These are phyloP conservation scores for Mycetomoellerius zeteki DNA, from an alignment of 1,140 invertebrate genomes.

Conservation along the genomic window DNA sequence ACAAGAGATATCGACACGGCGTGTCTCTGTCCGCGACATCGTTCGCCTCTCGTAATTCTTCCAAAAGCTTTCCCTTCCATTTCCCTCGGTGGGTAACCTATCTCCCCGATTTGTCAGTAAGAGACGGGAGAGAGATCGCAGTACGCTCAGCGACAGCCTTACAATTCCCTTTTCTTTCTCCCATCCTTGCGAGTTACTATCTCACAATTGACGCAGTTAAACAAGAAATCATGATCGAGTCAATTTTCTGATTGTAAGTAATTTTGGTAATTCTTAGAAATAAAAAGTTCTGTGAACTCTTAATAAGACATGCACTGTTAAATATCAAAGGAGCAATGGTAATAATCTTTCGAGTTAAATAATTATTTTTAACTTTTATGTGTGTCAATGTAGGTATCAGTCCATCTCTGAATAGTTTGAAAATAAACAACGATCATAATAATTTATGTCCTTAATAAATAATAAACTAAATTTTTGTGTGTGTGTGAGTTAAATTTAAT, in stretches of 20 bases:
- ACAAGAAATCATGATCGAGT: conserved; percentile 34
- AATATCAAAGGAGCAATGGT: too few relatives aligned
- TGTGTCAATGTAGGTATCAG: too few relatives aligned
- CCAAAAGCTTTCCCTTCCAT: conserved; percentile 73
- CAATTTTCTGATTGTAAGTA: conserved; percentile 13
- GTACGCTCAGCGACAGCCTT: conserved; percentile 16
- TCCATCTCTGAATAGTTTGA: too few relatives aligned
- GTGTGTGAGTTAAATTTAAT: too few relatives aligned
- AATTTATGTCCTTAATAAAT: too few relatives aligned
- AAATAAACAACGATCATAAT: too few relatives aligned
- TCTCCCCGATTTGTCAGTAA: conserved; percentile 80
- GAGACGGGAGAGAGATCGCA: conserved; percentile 53
- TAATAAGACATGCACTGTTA: background rate
- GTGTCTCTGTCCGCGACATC: conserved; percentile 80
- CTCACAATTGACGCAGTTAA: conserved; percentile 28
- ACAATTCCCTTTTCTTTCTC: conserved; percentile 56
- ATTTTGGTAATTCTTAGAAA: background rate
- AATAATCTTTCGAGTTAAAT: too few relatives aligned
- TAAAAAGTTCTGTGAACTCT: background rate
- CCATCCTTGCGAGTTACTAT: conserved; percentile 32
- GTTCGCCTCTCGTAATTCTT: conserved; percentile 79
- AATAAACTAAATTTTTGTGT: too few relatives aligned
- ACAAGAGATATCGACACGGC: conserved; percentile 76
- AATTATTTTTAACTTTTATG: too few relatives aligned
- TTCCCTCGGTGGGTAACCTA: conserved; percentile 74